These are phyloP conservation scores for Hippocampus mohnikei DNA, from an alignment of 2,113 vertebrate genomes.

Conservation along the genomic window DNA sequence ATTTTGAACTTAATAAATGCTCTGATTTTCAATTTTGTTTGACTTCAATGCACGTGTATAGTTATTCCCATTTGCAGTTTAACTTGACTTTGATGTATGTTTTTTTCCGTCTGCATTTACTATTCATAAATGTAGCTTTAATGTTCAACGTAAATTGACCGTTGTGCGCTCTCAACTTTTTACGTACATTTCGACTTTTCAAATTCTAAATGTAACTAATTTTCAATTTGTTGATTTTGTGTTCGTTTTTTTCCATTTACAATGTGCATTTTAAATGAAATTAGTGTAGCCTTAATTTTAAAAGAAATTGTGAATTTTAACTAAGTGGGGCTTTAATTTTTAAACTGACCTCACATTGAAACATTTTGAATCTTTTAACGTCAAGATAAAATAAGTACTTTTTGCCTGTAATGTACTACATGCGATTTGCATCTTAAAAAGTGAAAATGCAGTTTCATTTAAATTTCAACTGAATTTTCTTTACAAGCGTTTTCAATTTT, in stretches of 20 bases:
- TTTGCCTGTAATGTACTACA: no score
- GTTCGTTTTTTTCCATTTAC: no score
- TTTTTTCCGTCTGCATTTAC: no score
- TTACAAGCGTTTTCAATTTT: not conserved
- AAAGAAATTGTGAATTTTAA: not conserved
- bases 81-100: no score
- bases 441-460: not conserved
- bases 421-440: not conserved
- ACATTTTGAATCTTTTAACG: no score
- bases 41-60: not conserved
- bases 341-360: not conserved
- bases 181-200: not conserved
- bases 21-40: not conserved
- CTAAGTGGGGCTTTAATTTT: no score
- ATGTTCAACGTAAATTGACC: not conserved
- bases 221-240: not conserved
- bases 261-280: no score
- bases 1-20: not conserved
- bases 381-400: not conserved
- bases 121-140: not conserved
- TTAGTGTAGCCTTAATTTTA: not conserved
- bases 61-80: not conserved
- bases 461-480: not conserved
- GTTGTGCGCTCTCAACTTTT: not conserved
- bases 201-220: not conserved